A percentile compares a stretch with the other conserved stretches of the same genome.
Evolutionary conservation across 2,888 invertebrate species (phyloP).

Genomic region (Actias luna): DNA sequence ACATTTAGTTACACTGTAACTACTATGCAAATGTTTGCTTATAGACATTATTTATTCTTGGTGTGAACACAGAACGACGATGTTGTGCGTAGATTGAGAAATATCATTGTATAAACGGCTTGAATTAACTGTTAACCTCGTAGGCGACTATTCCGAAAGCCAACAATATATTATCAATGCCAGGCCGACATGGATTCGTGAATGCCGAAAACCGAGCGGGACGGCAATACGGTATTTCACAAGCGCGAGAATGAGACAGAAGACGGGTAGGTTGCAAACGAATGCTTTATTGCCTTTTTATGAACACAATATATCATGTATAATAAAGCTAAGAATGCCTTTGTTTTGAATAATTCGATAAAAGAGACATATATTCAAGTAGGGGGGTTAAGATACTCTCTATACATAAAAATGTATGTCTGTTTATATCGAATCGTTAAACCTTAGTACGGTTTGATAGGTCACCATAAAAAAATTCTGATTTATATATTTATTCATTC

Average conservation of each 20-base stretch:
- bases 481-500: no score
- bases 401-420: not conserved
- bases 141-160: slow-evolving; percentile 10
- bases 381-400: not conserved
- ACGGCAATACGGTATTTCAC: slow-evolving; percentile 19
- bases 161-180: slow-evolving; percentile 10
- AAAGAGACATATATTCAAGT: slow-evolving; percentile 6
- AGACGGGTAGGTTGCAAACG: slow-evolving; percentile 28
- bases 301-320: slow-evolving; percentile 45
- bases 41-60: not conserved
- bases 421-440: no score
- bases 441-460: no score
- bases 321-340: slow-evolving; percentile 38
- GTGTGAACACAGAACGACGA: not conserved
- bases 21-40: not conserved
- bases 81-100: not conserved
- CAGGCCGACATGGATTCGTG: slow-evolving; percentile 14
- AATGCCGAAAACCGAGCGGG: slow-evolving; percentile 13
- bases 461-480: no score
- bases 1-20: no score
- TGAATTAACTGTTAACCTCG: slow-evolving; percentile 6
- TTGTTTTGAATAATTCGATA: slow-evolving; percentile 37
- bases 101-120: slow-evolving; percentile 8
- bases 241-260: slow-evolving; percentile 23
- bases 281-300: slow-evolving; percentile 42